Percentiles rank a stretch among this genome's conserved stretches.
phyloP scores from a whole-genome alignment of 2,113 vertebrate genomes.

The Cnemophilus loriae region DNA sequence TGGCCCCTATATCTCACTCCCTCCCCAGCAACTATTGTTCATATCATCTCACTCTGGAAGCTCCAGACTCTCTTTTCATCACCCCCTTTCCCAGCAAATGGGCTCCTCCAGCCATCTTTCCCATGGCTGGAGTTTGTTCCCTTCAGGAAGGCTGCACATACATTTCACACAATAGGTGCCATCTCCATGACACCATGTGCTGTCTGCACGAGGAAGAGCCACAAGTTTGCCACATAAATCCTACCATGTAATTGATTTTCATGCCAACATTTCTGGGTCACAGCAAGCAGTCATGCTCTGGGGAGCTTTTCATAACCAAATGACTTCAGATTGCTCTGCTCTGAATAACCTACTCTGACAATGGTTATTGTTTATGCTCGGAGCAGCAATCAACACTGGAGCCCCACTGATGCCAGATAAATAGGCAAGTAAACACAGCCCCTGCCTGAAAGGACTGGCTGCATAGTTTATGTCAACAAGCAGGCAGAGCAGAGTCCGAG shows the following conservation, averaged over 20 bases:
- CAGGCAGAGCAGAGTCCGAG: background rate
- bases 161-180: background rate
- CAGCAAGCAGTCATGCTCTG: background rate
- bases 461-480: background rate
- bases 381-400: background rate
- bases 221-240: background rate
- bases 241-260: slow-evolving; percentile 1
- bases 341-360: slow-evolving; percentile 1
- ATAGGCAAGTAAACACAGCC: background rate
- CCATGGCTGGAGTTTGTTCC: background rate
- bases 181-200: background rate
- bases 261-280: slow-evolving; percentile 6
- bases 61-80: background rate
- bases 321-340: background rate
- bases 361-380: background rate
- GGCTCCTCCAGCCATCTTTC: background rate
- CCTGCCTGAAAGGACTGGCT: background rate
- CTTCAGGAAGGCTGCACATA: background rate
- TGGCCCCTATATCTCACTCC: background rate
- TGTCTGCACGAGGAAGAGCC: background rate
- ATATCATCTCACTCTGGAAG: background rate
- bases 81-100: background rate
- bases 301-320: slow-evolving; percentile 41
- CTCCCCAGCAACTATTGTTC: background rate
- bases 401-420: background rate